phyloP scores from a whole-genome alignment of 2,888 invertebrate species.

The Diplazon laetatorius region DNA sequence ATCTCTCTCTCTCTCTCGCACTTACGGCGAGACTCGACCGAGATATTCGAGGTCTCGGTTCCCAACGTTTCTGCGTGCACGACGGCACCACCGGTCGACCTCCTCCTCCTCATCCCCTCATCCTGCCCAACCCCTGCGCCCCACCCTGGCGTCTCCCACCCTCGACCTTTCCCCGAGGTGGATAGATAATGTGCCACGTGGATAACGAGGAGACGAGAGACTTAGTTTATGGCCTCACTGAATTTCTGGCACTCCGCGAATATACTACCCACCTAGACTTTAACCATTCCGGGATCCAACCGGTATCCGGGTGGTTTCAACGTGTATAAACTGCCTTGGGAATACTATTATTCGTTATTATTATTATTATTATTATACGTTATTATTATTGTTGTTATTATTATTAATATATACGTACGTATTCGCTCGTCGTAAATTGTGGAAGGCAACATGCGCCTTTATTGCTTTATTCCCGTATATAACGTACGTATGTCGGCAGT shows the following conservation, averaged over 20 bases:
- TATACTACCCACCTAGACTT: slow-evolving; percentile 19
- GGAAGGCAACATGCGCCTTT: slow-evolving; percentile 27
- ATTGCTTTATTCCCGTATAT: slow-evolving; percentile 36
- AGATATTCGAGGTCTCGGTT: slow-evolving; percentile 25
- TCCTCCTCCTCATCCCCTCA: no score
- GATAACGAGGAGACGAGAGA: slow-evolving; percentile 60
- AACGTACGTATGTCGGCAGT: neutral
- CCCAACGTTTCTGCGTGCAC: slow-evolving; percentile 2
- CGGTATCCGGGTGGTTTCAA: slow-evolving; percentile 3
- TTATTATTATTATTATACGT: no score
- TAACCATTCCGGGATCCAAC: no score
- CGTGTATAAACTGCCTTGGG: slow-evolving; percentile 1
- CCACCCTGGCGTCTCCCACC: no score
- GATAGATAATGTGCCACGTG: slow-evolving; percentile 53
- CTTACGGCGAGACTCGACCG: slow-evolving; percentile 21
- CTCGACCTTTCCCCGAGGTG: slow-evolving; percentile 5
- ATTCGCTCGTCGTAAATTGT: slow-evolving; percentile 40
- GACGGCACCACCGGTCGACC: neutral
- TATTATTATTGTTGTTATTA: no score
- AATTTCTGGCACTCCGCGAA: slow-evolving; percentile 44
- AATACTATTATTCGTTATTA: slow-evolving; percentile 27
- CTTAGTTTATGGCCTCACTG: slow-evolving; percentile 45
- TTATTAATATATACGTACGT: neutral
- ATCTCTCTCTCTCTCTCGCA: neutral
- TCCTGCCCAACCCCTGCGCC: no score